Evolutionary conservation across 1,140 invertebrate genomes (phyloP).

Genomic region (Diachasmimorpha longicaudata): DNA sequence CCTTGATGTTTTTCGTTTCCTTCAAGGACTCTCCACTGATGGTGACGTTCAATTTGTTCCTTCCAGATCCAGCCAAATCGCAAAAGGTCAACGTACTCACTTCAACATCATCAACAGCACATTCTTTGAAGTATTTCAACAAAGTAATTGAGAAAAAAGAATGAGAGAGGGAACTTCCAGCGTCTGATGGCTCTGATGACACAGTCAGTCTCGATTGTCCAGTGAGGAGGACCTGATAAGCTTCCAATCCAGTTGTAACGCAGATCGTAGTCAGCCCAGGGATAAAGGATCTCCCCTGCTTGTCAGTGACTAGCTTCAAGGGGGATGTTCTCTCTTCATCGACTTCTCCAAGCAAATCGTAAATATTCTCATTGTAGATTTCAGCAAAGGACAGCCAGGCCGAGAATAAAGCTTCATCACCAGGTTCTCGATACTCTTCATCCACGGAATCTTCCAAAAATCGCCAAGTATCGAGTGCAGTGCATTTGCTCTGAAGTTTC

Average conservation of each 20-base stretch:
- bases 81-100: conserved; percentile 72
- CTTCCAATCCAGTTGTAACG: conserved; percentile 77
- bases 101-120: conserved; percentile 35
- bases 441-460: conserved; percentile 18
- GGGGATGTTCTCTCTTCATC: conserved; percentile 44
- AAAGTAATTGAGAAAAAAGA: conserved; percentile 85
- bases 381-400: conserved; percentile 89
- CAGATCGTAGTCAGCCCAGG: conserved; percentile 77
- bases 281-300: conserved; percentile 72
- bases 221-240: conserved; percentile 75
- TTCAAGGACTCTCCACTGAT: conserved; percentile 75
- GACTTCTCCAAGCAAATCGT: conserved; percentile 73
- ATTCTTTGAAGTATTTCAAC: conserved; percentile 54
- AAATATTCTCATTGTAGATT: conserved; percentile 91
- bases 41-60: conserved; percentile 72
- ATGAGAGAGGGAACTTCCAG: conserved; percentile 82
- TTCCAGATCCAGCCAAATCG: conserved; percentile 89
- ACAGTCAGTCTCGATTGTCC: conserved; percentile 78
- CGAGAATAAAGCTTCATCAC: conserved; percentile 40
- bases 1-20: conserved; percentile 88
- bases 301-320: conserved; percentile 67
- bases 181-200: conserved; percentile 78
- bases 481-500: conserved; percentile 22
- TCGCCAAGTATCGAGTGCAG: neutral
- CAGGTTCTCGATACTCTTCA: conserved; percentile 39